Percentiles rank a stretch among this genome's conserved stretches.
Evolutionary conservation across 2,113 vertebrate genomes (phyloP).

Genomic region (Scophthalmus maximus): DNA sequence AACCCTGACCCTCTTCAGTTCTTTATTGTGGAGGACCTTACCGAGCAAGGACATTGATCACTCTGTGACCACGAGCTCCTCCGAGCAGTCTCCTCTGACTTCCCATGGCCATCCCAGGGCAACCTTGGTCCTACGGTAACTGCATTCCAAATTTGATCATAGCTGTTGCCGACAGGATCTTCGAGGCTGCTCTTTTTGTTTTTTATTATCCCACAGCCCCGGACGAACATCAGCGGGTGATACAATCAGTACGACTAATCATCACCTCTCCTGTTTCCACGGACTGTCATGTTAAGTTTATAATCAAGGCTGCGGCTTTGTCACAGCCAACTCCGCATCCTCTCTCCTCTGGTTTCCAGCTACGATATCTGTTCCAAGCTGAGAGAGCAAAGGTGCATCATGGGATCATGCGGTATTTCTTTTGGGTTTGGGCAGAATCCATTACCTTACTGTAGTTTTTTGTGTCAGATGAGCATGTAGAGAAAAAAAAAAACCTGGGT

Average conservation of each 20-base stretch:
- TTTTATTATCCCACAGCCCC: background rate
- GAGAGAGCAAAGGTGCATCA: too few relatives aligned
- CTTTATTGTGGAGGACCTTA: constrained; percentile 14
- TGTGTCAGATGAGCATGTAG: background rate
- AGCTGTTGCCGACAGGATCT: background rate
- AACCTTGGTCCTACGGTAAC: background rate
- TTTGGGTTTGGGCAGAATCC: background rate
- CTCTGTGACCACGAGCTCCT: constrained; percentile 3
- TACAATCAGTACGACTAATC: background rate
- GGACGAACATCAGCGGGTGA: background rate
- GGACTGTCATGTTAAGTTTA: background rate
- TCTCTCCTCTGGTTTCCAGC: background rate
- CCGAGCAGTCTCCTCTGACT: constrained; percentile 2
- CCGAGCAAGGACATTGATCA: constrained; percentile 1
- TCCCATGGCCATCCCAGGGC: background rate
- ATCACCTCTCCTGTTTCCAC: background rate
- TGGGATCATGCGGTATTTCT: too few relatives aligned
- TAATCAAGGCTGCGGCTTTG: constrained; percentile 1
- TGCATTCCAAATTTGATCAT: background rate
- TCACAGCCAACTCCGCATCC: background rate
- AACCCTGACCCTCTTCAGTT: background rate
- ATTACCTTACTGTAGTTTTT: background rate
- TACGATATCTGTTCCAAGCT: background rate
- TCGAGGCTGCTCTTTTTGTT: background rate
- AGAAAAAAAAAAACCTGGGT: background rate